Percentiles rank a stretch among this genome's conserved stretches.
Conservation (phyloP, 1,140 invertebrate species). For the Muscidifurax raptorellus region DNA sequence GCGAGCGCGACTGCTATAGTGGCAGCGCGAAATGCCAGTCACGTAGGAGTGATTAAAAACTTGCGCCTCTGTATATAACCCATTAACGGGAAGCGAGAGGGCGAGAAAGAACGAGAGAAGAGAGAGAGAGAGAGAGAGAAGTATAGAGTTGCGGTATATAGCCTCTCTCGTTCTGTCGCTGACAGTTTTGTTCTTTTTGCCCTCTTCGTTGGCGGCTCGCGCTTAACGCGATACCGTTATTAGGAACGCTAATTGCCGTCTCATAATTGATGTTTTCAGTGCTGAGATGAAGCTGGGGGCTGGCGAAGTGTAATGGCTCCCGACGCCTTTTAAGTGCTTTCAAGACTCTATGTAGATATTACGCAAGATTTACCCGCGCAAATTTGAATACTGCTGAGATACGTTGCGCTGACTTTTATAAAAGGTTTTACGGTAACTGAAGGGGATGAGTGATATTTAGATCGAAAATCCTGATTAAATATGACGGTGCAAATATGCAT, state of each 20-base stretch:
- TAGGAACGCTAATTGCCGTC: slow-evolving; percentile 32
- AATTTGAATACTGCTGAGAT: background rate
- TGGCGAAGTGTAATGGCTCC: background rate
- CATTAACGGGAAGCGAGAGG: slow-evolving; percentile 24
- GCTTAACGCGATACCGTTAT: slow-evolving; percentile 36
- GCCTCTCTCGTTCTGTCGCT: background rate
- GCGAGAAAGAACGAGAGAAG: background rate
- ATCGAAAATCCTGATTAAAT: background rate
- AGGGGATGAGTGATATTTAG: background rate
- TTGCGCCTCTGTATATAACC: slow-evolving; percentile 38
- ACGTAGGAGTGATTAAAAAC: slow-evolving; percentile 49
- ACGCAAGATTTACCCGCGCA: slow-evolving; percentile 7
- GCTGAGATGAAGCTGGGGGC: background rate
- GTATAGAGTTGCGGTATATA: background rate
- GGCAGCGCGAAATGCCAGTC: slow-evolving; percentile 39
- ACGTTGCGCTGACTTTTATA: background rate
- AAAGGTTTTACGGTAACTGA: background rate
- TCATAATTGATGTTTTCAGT: slow-evolving; percentile 39
- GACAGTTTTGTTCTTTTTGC: slow-evolving; percentile 27
- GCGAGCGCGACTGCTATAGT: background rate
- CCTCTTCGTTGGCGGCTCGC: background rate
- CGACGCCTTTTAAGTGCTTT: background rate
- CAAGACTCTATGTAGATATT: background rate
- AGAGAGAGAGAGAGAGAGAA: background rate
- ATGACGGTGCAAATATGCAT: no score